A percentile compares a stretch with the other conserved stretches of the same genome.
phyloP scores from a whole-genome alignment of 2,888 invertebrate species.

The Plutella xylostella region DNA sequence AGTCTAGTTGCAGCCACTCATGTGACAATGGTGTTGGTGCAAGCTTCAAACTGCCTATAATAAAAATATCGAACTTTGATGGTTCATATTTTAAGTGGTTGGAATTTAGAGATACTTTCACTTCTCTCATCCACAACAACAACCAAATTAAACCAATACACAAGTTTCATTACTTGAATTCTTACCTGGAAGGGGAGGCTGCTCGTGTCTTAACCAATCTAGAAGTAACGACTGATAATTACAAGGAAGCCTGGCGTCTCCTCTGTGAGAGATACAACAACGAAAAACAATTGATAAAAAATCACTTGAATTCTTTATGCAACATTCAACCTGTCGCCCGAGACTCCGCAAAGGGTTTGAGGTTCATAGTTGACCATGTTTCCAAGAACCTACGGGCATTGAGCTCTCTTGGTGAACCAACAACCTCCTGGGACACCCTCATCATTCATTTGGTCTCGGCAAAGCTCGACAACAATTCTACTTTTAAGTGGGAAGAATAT shows the following conservation, averaged over 20 bases:
- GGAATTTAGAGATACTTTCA: not conserved
- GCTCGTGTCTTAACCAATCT: constrained; percentile 16
- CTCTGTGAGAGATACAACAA: constrained; percentile 15
- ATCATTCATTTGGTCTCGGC: constrained; percentile 8
- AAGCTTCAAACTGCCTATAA: not conserved
- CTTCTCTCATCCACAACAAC: constrained; percentile 9
- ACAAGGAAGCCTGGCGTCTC: constrained; percentile 13
- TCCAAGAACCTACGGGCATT: constrained; percentile 20
- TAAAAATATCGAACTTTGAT: not conserved
- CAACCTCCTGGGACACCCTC: constrained; percentile 15
- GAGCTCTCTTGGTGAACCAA: constrained; percentile 16
- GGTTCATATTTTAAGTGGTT: not conserved
- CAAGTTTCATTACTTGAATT: constrained; percentile 18
- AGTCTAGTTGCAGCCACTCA: not conserved
- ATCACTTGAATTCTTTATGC: constrained; percentile 14
- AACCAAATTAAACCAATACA: constrained; percentile 17
- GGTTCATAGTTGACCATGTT: constrained; percentile 19
- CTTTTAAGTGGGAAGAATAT: constrained; percentile 11
- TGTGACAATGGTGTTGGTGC: too few species aligned
- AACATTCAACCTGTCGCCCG: not conserved
- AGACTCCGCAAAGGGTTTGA: constrained; percentile 9
- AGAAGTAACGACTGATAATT: constrained; percentile 15
- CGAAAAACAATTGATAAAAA: constrained; percentile 15
- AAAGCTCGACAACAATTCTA: not conserved
- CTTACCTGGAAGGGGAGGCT: constrained; percentile 20